Conservation (phyloP, 2,888 invertebrate species). For the Diogma glabrata region DNA sequence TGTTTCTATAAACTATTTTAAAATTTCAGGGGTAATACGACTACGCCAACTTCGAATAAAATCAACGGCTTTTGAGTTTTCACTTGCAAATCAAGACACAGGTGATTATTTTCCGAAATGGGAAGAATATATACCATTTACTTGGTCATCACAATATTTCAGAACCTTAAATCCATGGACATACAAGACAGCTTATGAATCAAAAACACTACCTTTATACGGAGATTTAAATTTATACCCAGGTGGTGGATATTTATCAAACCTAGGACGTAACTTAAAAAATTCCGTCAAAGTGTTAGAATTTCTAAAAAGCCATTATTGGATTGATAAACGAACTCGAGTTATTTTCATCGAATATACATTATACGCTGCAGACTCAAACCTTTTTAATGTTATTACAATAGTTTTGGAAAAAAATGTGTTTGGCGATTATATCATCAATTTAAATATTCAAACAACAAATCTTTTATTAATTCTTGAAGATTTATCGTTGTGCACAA, state of each 20-base stretch:
- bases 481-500: slow-evolving; percentile 18
- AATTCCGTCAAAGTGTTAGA: slow-evolving; percentile 26
- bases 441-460: slow-evolving; percentile 22
- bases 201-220: slow-evolving; percentile 17
- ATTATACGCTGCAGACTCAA: slow-evolving; percentile 27
- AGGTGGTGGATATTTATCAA: slow-evolving; percentile 23
- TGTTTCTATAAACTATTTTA: no score
- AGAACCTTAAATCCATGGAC: slow-evolving; percentile 29
- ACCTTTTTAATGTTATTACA: slow-evolving; percentile 27
- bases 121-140: slow-evolving; percentile 20
- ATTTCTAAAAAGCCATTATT: slow-evolving; percentile 24
- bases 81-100: slow-evolving; percentile 17
- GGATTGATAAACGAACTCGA: slow-evolving; percentile 27
- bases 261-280: slow-evolving; percentile 25
- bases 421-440: slow-evolving; percentile 23
- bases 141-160: slow-evolving; percentile 26
- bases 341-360: slow-evolving; percentile 31
- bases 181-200: slow-evolving; percentile 15
- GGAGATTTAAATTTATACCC: slow-evolving; percentile 24
- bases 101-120: slow-evolving; percentile 24
- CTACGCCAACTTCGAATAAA: slow-evolving; percentile 26
- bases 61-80: no score
- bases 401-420: slow-evolving; percentile 28
- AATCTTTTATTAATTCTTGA: slow-evolving; percentile 24
- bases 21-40: slow-evolving; percentile 28